phyloP scores from a whole-genome alignment of 2,113 vertebrate genomes.

The Cyprinodon brontotheroides region DNA sequence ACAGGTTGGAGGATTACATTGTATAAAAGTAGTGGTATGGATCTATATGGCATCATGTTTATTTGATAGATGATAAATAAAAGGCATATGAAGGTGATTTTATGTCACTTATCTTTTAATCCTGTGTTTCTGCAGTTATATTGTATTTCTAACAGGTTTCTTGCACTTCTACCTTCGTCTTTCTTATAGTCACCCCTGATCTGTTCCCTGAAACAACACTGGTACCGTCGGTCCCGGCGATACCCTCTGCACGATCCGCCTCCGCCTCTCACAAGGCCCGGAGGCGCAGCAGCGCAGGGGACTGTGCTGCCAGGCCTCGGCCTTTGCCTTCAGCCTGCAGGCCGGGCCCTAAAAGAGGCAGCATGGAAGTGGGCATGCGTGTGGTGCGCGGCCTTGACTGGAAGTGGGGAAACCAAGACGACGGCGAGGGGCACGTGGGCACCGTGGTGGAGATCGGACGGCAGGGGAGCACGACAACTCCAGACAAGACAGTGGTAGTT shows the following conservation, averaged over 20 bases:
- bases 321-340: constrained; percentile 52
- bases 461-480: constrained; percentile 94
- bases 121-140: neutral
- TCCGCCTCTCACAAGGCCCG: constrained; percentile 44
- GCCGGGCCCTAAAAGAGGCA: constrained; percentile 70
- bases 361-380: constrained; percentile 98
- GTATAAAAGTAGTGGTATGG: constrained; percentile 3
- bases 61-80: neutral
- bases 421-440: constrained; percentile 92
- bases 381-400: constrained; percentile 95
- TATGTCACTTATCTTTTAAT: neutral
- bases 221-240: constrained; percentile 61
- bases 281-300: constrained; percentile 51
- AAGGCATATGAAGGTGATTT: neutral
- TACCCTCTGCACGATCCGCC: constrained; percentile 51
- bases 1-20: constrained; percentile 27
- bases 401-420: constrained; percentile 98
- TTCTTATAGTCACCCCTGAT: constrained; percentile 73
- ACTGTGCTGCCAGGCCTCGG: constrained; percentile 52
- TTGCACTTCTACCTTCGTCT: constrained; percentile 10
- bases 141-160: neutral
- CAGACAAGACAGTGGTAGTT: constrained; percentile 96
- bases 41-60: neutral
- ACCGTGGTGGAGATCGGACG: constrained; percentile 97
- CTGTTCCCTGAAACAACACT: constrained; percentile 75